Evolutionary conservation across 2,797 vertebrate genomes (phyloP).

Genomic region (Bovichtus diacanthus): DNA sequence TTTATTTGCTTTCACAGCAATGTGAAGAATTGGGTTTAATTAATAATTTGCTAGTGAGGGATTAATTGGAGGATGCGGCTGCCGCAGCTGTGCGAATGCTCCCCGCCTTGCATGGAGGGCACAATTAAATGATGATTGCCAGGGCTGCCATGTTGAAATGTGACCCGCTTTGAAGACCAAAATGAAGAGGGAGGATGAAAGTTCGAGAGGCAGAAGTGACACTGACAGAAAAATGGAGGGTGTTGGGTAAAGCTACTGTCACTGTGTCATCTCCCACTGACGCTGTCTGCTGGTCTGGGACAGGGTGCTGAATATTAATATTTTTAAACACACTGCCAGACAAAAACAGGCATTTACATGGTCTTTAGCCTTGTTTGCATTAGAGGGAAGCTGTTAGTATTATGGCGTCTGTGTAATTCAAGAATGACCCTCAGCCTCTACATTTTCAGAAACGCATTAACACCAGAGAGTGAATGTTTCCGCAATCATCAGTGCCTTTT

Average conservation of each 20-base stretch:
- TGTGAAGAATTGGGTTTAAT: slow-evolving; percentile 79
- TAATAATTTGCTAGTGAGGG: slow-evolving; percentile 78
- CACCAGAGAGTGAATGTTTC: slow-evolving; percentile 5
- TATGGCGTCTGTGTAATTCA: background rate
- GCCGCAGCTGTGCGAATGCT: slow-evolving; percentile 57
- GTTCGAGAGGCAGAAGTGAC: slow-evolving; percentile 34
- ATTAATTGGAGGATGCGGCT: slow-evolving; percentile 72
- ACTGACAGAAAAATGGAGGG: slow-evolving; percentile 66
- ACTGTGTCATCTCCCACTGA: slow-evolving; percentile 30
- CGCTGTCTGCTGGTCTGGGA: slow-evolving; percentile 38
- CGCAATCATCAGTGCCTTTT: slow-evolving; percentile 1
- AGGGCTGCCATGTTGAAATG: slow-evolving; percentile 58
- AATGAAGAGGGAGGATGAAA: background rate
- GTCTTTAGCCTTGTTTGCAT: slow-evolving; percentile 26
- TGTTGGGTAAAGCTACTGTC: slow-evolving; percentile 45
- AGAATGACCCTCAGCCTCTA: slow-evolving; percentile 13
- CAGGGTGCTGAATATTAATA: slow-evolving; percentile 34
- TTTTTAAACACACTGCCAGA: slow-evolving; percentile 13
- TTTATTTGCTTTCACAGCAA: slow-evolving; percentile 79
- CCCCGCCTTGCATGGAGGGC: slow-evolving; percentile 54
- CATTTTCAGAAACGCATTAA: slow-evolving; percentile 29
- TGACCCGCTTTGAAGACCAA: slow-evolving; percentile 60
- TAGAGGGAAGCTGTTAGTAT: background rate
- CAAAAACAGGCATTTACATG: background rate
- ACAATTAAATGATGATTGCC: slow-evolving; percentile 67